phyloP scores from a whole-genome alignment of 2,797 vertebrate species.

The Borostomias antarcticus region DNA sequence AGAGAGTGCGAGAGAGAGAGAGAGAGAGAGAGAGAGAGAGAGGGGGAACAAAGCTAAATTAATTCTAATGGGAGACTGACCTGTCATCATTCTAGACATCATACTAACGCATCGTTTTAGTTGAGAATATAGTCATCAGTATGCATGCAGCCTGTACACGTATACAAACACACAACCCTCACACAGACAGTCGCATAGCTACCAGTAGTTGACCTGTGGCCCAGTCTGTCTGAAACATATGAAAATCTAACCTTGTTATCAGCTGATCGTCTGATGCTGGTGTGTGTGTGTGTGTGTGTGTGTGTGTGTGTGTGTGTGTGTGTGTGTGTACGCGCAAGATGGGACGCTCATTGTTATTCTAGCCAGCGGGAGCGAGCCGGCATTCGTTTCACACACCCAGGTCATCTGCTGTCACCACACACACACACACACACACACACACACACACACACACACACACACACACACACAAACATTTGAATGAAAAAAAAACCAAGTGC shows the following conservation, averaged over 20 bases:
- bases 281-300: conserved; percentile 15
- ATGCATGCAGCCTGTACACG: too few relatives aligned
- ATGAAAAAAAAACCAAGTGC: conserved; percentile 51
- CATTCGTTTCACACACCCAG: conserved; percentile 46
- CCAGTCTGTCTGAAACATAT: conserved; percentile 73
- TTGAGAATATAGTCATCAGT: too few relatives aligned
- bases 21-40: neutral
- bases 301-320: conserved; percentile 28
- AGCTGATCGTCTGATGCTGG: conserved; percentile 55
- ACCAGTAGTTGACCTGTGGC: conserved; percentile 59
- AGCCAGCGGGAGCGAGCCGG: conserved; percentile 55
- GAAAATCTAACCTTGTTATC: conserved; percentile 82
- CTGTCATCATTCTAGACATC: too few relatives aligned
- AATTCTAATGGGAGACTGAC: too few relatives aligned
- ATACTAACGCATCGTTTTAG: too few relatives aligned
- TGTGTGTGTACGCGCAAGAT: conserved; percentile 26
- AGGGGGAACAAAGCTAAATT: neutral
- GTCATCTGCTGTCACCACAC: conserved; percentile 32
- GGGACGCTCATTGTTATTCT: conserved; percentile 63
- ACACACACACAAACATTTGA: conserved; percentile 48
- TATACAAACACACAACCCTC: too few relatives aligned
- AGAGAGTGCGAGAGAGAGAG: too few relatives aligned
- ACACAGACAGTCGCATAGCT: too few relatives aligned
- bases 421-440: conserved; percentile 29
- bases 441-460: conserved; percentile 15